These are phyloP conservation scores for Drosophila setifemur DNA, from an alignment of 1,140 invertebrate species.

Conservation along the genomic window DNA sequence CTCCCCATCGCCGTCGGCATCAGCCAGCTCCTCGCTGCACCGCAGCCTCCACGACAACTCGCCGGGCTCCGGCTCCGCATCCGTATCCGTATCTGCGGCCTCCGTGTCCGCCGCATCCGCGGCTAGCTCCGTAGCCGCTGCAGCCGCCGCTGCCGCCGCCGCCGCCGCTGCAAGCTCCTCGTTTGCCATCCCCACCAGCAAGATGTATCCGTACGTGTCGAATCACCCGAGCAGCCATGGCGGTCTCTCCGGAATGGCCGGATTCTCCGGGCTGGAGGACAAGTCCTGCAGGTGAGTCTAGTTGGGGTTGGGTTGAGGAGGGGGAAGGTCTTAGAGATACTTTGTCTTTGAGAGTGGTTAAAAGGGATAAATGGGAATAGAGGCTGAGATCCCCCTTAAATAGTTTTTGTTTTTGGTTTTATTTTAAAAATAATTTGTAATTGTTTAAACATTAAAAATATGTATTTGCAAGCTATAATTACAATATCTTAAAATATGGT, in stretches of 20 bases:
- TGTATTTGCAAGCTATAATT: no score
- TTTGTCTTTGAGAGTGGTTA: no score
- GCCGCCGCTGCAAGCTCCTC: slow-evolving; percentile 86
- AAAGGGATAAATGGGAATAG: no score
- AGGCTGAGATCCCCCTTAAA: no score
- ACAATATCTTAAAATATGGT: no score
- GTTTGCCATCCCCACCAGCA: slow-evolving; percentile 82
- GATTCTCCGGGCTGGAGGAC: slow-evolving; percentile 80
- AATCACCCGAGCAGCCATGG: slow-evolving; percentile 84
- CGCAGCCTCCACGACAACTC: slow-evolving; percentile 85
- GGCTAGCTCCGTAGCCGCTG: slow-evolving; percentile 86
- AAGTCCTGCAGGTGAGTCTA: slow-evolving; percentile 81
- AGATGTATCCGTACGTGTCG: slow-evolving; percentile 88
- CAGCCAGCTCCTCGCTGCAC: slow-evolving; percentile 81
- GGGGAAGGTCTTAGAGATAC: not conserved
- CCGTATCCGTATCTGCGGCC: slow-evolving; percentile 86
- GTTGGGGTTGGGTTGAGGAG: not conserved
- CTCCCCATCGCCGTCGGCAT: slow-evolving; percentile 84
- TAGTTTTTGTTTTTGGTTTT: no score
- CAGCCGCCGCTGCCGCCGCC: slow-evolving; percentile 85
- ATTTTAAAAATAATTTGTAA: not conserved
- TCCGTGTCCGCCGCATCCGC: slow-evolving; percentile 84
- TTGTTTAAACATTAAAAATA: no score
- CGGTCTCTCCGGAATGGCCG: slow-evolving; percentile 83
- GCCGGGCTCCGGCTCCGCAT: slow-evolving; percentile 84